Base-by-base conservation (phyloP, 2,888 invertebrate species). In the Hyppa rectilinea region DNA sequence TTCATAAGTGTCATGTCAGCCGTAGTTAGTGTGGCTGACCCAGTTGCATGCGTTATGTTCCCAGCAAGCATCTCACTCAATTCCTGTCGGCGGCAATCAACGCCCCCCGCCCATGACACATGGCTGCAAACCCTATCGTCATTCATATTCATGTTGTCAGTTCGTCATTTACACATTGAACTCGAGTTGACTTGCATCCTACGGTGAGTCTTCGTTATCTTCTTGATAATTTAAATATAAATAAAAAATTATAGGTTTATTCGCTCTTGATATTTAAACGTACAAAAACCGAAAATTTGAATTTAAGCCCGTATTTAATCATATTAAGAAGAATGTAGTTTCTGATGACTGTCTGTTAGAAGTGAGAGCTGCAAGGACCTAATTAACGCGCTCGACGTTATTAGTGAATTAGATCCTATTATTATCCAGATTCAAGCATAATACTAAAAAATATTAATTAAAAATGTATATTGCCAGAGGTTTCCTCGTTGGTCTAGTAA, bases 41-140 rank as follows among this genome's bases (percentile, higher is more conserved):
- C 80, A 91, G 84, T 85, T 90, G 86, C 90, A 90, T 88, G 71
- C 75, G 81, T 87, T 87, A 86, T 67, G 61, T 60, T 74, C 67
- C 40, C 73, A 67, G 59, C 63, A 26, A 78, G 38, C 67, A 58
- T 71, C 62, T 61, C 66, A 53, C 62, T 76, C 71, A 66, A 43
- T 65, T 80, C 73, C 80, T 82, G 82, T 80, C 80, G 7, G 29
- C 55, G 17, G 73, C 82, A 79, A 81, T 79, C 82, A 73, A 55
- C 80, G 58, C 71, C 67, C 82, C 77, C 64, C 77, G 64, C 63
- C 59, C 66, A 71, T 80, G 78, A 80, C 65, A 68, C 50, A 81
- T 66, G 76, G 49, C 49, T 50, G 61, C 62, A 60, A 80, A 82
- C 64, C 77, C 82, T 78, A 82, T 26, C 62, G 62, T 55, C 78